phyloP scores from a whole-genome alignment of 2,888 invertebrate genomes.

The Exocentrus adspersus region DNA sequence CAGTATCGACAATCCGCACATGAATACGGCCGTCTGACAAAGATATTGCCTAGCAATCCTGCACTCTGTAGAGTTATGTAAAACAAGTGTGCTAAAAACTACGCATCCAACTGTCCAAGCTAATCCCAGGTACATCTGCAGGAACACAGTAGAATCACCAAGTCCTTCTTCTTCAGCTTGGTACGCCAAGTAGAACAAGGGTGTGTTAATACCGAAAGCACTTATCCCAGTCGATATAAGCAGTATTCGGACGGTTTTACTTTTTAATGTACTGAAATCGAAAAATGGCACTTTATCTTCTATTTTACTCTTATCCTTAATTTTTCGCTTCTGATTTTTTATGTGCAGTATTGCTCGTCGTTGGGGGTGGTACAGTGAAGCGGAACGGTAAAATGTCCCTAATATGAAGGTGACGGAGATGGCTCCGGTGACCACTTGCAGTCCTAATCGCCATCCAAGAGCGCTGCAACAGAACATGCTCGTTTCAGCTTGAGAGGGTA shows the following conservation, averaged over 20 bases:
- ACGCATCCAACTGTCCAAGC: slow-evolving; percentile 87
- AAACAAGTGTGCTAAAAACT: slow-evolving; percentile 83
- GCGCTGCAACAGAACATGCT: slow-evolving; percentile 65
- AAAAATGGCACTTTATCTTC: slow-evolving; percentile 87
- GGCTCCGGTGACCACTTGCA: slow-evolving; percentile 87
- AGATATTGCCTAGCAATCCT: slow-evolving; percentile 87
- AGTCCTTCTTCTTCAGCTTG: slow-evolving; percentile 80
- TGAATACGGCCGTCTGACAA: slow-evolving; percentile 82
- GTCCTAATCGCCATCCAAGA: slow-evolving; percentile 83
- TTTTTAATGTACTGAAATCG: slow-evolving; percentile 85
- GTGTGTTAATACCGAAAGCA: slow-evolving; percentile 87
- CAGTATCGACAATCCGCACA: slow-evolving; percentile 80
- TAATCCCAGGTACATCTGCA: slow-evolving; percentile 80
- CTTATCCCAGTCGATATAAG: slow-evolving; percentile 82
- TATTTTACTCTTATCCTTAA: slow-evolving; percentile 79
- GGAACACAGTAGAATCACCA: slow-evolving; percentile 60
- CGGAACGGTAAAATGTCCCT: slow-evolving; percentile 88
- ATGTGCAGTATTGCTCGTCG: slow-evolving; percentile 86
- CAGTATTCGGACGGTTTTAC: slow-evolving; percentile 85
- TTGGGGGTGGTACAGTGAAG: slow-evolving; percentile 89
- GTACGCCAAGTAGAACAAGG: slow-evolving; percentile 84
- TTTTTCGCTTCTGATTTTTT: slow-evolving; percentile 87
- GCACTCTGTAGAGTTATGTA: slow-evolving; percentile 85
- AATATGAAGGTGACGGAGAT: slow-evolving; percentile 85
- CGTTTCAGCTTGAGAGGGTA: neutral